Evolutionary conservation across 2,113 vertebrate genomes (phyloP).

Genomic region (Smithornis capensis): DNA sequence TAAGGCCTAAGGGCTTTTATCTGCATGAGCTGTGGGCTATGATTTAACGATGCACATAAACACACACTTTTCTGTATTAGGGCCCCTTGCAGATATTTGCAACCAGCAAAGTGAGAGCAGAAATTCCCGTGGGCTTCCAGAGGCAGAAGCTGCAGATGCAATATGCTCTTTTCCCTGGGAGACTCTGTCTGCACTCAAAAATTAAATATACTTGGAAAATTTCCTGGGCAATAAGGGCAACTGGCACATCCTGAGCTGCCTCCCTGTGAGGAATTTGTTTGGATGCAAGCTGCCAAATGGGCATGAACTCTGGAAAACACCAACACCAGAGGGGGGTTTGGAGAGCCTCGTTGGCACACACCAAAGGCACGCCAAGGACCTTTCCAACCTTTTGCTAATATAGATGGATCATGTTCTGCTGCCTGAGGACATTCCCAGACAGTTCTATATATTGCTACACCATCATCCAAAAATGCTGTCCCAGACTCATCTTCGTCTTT

Average conservation of each 20-base stretch:
- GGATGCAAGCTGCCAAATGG: not conserved
- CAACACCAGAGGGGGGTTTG: not conserved
- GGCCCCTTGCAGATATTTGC: not conserved
- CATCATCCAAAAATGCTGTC: not conserved
- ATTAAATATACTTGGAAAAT: not conserved
- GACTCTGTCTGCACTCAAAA: not conserved
- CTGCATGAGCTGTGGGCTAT: not conserved
- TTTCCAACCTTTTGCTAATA: not conserved
- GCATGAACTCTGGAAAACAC: not conserved
- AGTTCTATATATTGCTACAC: not conserved
- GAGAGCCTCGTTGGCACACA: not conserved
- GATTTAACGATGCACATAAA: not conserved
- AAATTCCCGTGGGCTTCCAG: not conserved
- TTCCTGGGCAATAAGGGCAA: not conserved
- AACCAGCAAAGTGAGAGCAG: not conserved
- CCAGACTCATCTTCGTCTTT: not conserved
- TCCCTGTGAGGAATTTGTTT: not conserved
- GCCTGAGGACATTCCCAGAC: not conserved
- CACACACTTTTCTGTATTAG: not conserved
- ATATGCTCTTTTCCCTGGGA: not conserved
- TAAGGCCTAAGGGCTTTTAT: not conserved
- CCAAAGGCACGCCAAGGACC: not conserved
- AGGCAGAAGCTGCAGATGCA: not conserved
- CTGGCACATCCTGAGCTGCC: not conserved
- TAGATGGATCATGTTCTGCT: not conserved